phyloP scores from a whole-genome alignment of 2,888 invertebrate species.

The Pachymerium ferrugineum region DNA sequence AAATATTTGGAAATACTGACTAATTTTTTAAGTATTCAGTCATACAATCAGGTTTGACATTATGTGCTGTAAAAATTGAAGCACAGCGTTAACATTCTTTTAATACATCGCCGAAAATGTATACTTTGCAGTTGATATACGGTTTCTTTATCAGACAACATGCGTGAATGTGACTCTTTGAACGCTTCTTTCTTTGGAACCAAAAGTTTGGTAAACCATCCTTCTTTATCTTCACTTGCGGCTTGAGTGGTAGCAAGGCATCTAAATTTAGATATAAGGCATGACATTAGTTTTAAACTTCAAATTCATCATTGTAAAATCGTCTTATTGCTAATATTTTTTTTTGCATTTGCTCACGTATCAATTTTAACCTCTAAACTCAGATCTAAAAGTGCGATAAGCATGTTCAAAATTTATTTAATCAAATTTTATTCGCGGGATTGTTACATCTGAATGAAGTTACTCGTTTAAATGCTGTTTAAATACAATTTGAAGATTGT shows the following conservation, averaged over 20 bases:
- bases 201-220: constrained; percentile 82
- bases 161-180: constrained; percentile 92
- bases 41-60: constrained; percentile 82
- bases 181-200: constrained; percentile 89
- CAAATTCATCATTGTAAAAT: too few species aligned
- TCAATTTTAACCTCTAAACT: too few species aligned
- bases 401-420: too few species aligned
- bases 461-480: too few species aligned
- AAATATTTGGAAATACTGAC: constrained; percentile 57
- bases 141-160: constrained; percentile 92
- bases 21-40: constrained; percentile 82
- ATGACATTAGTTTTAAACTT: too few species aligned
- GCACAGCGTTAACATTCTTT: not conserved
- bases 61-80: constrained; percentile 59
- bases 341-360: too few species aligned
- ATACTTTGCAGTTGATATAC: constrained; percentile 84
- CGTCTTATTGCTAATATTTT: too few species aligned
- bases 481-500: too few species aligned
- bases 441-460: too few species aligned
- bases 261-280: not conserved
- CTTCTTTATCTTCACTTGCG: constrained; percentile 51
- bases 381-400: too few species aligned
- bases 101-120: not conserved
- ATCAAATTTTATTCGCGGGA: too few species aligned
- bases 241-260: constrained; percentile 23